Conservation (phyloP, 2,888 invertebrate genomes). For the Plusia festucae region DNA sequence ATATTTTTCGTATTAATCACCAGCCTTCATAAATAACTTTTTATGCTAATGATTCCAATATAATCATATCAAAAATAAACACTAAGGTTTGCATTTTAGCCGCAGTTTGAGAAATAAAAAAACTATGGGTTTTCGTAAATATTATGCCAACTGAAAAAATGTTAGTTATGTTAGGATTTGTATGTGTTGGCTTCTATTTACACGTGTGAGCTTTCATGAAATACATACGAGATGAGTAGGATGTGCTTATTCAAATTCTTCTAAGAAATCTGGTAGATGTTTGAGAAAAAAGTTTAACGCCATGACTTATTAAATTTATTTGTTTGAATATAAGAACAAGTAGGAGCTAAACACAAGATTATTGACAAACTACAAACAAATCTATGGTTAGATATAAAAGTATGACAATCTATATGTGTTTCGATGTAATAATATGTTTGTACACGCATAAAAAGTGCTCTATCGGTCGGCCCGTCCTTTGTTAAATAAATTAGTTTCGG, state of each 20-base stretch:
- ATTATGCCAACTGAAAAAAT: too few species aligned
- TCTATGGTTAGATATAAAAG: slow-evolving; percentile 25
- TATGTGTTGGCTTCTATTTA: not conserved
- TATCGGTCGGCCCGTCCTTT: slow-evolving; percentile 88
- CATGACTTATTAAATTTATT: not conserved
- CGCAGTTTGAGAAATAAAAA: not conserved
- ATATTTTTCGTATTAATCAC: too few species aligned
- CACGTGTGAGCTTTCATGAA: too few species aligned
- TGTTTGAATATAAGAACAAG: not conserved
- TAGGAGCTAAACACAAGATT: slow-evolving; percentile 14
- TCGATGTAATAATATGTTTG: slow-evolving; percentile 81
- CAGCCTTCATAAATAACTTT: too few species aligned
- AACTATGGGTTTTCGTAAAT: not conserved
- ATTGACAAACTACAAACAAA: slow-evolving; percentile 16
- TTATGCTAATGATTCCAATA: too few species aligned
- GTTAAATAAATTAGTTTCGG: slow-evolving; percentile 90
- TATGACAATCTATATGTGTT: slow-evolving; percentile 68
- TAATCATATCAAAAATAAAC: too few species aligned
- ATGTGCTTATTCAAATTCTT: not conserved
- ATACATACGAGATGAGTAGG: too few species aligned
- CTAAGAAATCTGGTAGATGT: too few species aligned
- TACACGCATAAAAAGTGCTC: slow-evolving; percentile 86
- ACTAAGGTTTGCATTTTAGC: too few species aligned
- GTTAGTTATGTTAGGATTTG: not conserved
- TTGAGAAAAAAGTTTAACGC: not conserved